Evolutionary conservation across 2,888 invertebrate species (phyloP).

Genomic region (Mylabris sibirica): DNA sequence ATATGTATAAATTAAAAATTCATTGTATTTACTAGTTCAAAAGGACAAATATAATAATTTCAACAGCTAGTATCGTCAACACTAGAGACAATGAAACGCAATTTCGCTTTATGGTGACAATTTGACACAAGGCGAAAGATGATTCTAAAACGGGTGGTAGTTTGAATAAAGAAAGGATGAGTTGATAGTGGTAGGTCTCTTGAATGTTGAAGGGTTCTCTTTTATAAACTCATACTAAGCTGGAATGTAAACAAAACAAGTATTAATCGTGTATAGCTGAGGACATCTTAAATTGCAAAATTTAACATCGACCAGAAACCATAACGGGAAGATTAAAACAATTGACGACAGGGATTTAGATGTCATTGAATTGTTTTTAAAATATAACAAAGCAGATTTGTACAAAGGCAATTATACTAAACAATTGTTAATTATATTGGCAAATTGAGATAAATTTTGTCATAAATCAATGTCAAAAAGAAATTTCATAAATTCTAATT

Average conservation of each 20-base stretch:
- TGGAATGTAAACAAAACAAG: conserved; percentile 41
- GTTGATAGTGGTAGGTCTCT: conserved; percentile 26
- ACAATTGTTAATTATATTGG: not conserved
- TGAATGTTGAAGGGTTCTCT: conserved; percentile 37
- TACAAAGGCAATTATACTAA: conserved; percentile 13
- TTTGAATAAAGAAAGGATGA: conserved; percentile 30
- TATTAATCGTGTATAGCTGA: conserved; percentile 39
- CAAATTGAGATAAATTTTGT: conserved; percentile 9
- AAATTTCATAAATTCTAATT: conserved; percentile 16
- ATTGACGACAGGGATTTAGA: conserved; percentile 23
- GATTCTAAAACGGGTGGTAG: conserved; percentile 22
- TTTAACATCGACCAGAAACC: conserved; percentile 37
- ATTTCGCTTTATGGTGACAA: conserved; percentile 42
- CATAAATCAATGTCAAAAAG: not conserved
- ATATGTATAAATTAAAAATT: conserved; percentile 31
- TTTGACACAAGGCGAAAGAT: conserved; percentile 35
- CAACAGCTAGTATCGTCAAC: conserved; percentile 37
- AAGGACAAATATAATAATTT: conserved; percentile 30
- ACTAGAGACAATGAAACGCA: conserved; percentile 39
- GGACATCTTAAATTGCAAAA: conserved; percentile 39
- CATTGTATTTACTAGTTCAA: conserved; percentile 23
- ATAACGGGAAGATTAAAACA: conserved; percentile 33
- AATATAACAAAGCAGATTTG: conserved; percentile 22
- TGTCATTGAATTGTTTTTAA: not conserved
- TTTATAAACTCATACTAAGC: conserved; percentile 40